phyloP scores from a whole-genome alignment of 2,113 vertebrate genomes.

The Carollia perspicillata region DNA sequence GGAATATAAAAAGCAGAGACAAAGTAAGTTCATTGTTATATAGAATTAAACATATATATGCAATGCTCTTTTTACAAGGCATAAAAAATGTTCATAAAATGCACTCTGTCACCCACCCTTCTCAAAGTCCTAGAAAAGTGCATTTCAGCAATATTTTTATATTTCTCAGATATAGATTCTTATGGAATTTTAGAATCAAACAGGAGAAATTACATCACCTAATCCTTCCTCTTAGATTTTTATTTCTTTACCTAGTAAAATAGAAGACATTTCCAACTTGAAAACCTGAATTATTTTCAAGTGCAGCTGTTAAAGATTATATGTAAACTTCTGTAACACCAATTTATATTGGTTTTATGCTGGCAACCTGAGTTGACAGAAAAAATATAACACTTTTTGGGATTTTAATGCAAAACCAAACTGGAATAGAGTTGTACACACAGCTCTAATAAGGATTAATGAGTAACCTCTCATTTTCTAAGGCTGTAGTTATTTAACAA shows the following conservation, averaged over 20 bases:
- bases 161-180: conserved; percentile 38
- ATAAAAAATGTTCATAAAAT: conserved; percentile 59
- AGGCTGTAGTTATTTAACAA: background rate
- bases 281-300: conserved; percentile 62
- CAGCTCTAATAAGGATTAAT: conserved; percentile 40
- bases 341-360: conserved; percentile 55
- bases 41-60: conserved; percentile 46
- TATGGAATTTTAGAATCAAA: conserved; percentile 64
- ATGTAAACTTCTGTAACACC: conserved; percentile 58
- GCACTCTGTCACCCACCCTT: conserved; percentile 44
- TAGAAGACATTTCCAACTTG: conserved; percentile 51
- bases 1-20: conserved; percentile 53
- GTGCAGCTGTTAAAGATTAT: conserved; percentile 67
- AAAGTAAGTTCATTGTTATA: conserved; percentile 67
- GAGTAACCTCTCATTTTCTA: background rate
- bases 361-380: conserved; percentile 55
- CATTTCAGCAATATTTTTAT: conserved; percentile 41
- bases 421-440: background rate
- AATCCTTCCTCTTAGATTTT: conserved; percentile 66
- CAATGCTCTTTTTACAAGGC: conserved; percentile 59
- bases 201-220: conserved; percentile 70
- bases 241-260: conserved; percentile 63
- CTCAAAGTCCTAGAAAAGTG: conserved; percentile 43
- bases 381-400: conserved; percentile 50
- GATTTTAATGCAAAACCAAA: conserved; percentile 51